phyloP scores from a whole-genome alignment of 2,113 vertebrate species.

The Calypte anna region DNA sequence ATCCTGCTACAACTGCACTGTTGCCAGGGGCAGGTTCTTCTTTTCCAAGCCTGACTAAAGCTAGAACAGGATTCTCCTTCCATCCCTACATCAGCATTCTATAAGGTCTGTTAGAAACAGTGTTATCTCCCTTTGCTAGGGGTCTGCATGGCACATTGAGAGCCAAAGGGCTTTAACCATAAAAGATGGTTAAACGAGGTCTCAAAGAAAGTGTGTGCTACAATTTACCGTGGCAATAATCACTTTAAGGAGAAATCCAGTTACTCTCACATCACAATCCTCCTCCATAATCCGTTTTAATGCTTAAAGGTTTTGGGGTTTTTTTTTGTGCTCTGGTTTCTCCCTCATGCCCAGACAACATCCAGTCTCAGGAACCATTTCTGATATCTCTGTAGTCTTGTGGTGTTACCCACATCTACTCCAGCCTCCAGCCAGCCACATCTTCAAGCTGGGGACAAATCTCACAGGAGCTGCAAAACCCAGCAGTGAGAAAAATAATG shows the following conservation, averaged over 20 bases:
- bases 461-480: not conserved
- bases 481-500: not conserved
- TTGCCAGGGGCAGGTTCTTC: not conserved
- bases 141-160: not conserved
- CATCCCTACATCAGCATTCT: accelerated
- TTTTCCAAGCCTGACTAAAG: not conserved
- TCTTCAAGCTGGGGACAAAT: not conserved
- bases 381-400: not conserved
- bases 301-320: not conserved
- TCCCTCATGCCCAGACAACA: not conserved
- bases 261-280: not conserved
- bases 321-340: not conserved
- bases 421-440: not conserved
- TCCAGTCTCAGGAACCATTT: not conserved
- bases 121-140: not conserved
- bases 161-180: not conserved
- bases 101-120: not conserved
- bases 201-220: not conserved
- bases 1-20: not conserved
- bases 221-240: not conserved
- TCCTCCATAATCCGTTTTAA: not conserved
- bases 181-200: not conserved
- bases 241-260: not conserved
- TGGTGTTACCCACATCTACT: not conserved
- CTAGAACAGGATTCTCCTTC: not conserved